phyloP scores from a whole-genome alignment of 2,888 invertebrate species.

The Chirona hameri region DNA sequence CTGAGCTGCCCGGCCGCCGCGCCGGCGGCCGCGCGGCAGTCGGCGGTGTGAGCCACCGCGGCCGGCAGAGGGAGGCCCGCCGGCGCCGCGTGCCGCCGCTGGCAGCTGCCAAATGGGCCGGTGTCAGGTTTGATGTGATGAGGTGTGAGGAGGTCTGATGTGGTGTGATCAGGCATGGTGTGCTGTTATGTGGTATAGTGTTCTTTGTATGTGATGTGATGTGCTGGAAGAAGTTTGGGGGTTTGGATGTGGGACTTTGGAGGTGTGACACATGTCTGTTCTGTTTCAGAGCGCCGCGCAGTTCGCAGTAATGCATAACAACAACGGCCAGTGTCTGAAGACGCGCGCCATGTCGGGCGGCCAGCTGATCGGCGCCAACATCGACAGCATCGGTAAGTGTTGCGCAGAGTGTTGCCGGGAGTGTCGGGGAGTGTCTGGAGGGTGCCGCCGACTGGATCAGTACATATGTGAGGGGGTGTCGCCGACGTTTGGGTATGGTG shows the following conservation, averaged over 20 bases:
- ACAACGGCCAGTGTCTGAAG: constrained; percentile 9
- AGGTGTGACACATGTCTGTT: background rate
- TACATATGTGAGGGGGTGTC: no score
- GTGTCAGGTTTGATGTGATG: no score
- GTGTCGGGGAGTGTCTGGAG: no score
- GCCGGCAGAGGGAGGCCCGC: background rate
- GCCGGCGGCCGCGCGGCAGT: background rate
- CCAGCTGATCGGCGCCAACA: background rate
- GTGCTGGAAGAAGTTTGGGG: background rate
- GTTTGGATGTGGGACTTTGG: background rate
- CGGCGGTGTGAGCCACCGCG: background rate
- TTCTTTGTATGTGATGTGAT: background rate
- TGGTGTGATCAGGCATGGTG: no score
- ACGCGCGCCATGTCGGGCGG: background rate
- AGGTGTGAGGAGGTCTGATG: no score
- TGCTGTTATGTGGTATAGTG: no score
- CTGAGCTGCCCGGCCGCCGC: background rate
- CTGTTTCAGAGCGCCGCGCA: background rate
- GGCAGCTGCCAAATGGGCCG: background rate
- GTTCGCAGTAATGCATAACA: background rate
- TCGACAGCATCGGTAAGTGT: background rate
- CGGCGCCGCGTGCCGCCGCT: background rate
- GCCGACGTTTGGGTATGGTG: no score
- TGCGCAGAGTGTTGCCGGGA: no score
- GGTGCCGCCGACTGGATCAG: no score